Evolutionary conservation across 2,113 vertebrate species (phyloP), one percentile per base, ranked within the genome.

Genomic region (Agelaius phoeniceus): DNA sequence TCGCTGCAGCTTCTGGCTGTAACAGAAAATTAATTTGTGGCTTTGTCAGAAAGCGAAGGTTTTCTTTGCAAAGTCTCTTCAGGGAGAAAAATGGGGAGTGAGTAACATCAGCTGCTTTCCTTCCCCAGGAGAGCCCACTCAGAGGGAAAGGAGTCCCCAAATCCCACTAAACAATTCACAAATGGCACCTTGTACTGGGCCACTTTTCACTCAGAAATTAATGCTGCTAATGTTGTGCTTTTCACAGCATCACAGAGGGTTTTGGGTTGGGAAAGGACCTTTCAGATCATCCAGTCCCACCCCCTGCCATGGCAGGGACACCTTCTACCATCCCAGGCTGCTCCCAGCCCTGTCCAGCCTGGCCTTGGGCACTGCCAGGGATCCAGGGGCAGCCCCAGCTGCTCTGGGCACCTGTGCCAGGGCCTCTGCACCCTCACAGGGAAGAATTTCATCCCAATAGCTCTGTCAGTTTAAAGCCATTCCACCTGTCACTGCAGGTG

Each of bases 381-480:
- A 52, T 77, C 26, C 72, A 75, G 72, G 72, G 62, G 26, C 71
- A 86, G 35, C 62, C 72, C 1, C 72, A 86, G 83, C 72, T 76
- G 1, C 83, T 76, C 37, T 67, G 72, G 62, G 52, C 44, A 76
- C 16, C 83, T 67, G 83, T 49, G 83, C 83, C 71, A 85, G 61
- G 43, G 8, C 26, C 72, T 76, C 0, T 0, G 3, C 52, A 22
- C 26, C 31, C 62, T 68, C 44, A 3, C 26, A 44, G 54, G 61
- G 44, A 21, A 11, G 0, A 1, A 37, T 59, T 61, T 0, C 46
- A 13, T 2, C 72, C 31, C 31, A 35, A 37, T 10, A 7, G 1
- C 63, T 37, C 44, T 31, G 44, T 2, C 17, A 52, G 11, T 8
- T 18, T 61, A 6, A 52, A 52, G 44, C 37, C 54, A 44, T 59